Percentiles rank a stretch among this genome's conserved stretches.
These are phyloP conservation scores for Holacanthus passer DNA, from an alignment of 2,113 vertebrate genomes.

Conservation along the genomic window DNA sequence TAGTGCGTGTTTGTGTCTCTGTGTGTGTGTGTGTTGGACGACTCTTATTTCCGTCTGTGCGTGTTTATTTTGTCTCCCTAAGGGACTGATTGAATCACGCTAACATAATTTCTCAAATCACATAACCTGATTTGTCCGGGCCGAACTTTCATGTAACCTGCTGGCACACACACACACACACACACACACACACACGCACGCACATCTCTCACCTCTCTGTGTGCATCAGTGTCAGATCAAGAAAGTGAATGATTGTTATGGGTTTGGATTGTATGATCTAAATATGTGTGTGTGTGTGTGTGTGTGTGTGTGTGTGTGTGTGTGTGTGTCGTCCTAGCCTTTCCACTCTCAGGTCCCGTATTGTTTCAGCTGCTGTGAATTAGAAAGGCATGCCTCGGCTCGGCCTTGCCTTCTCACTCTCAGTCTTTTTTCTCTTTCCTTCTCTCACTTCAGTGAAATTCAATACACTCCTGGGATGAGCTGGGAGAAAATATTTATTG, in stretches of 20 bases:
- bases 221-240: neutral
- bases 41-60: conserved; percentile 20
- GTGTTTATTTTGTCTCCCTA: conserved; percentile 14
- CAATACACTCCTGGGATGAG: conserved; percentile 7
- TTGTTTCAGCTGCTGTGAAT: conserved; percentile 87
- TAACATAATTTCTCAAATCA: conserved; percentile 74
- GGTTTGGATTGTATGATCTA: conserved; percentile 17
- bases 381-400: conserved; percentile 75
- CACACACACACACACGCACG: neutral
- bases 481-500: neutral
- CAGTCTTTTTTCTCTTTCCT: conserved; percentile 4
- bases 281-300: conserved; percentile 32
- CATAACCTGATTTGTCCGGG: conserved; percentile 57
- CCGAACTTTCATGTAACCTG: conserved; percentile 35
- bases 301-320: conserved; percentile 11
- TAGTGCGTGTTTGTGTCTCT: too few species aligned
- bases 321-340: conserved; percentile 48
- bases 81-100: conserved; percentile 67
- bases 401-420: conserved; percentile 27
- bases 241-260: conserved; percentile 26
- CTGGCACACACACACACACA: neutral
- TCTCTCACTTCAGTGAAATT: conserved; percentile 34
- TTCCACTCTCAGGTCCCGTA: conserved; percentile 68
- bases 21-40: neutral
- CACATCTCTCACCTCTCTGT: neutral